Conservation (phyloP, 2,113 vertebrate species). For the Nanger granti region DNA sequence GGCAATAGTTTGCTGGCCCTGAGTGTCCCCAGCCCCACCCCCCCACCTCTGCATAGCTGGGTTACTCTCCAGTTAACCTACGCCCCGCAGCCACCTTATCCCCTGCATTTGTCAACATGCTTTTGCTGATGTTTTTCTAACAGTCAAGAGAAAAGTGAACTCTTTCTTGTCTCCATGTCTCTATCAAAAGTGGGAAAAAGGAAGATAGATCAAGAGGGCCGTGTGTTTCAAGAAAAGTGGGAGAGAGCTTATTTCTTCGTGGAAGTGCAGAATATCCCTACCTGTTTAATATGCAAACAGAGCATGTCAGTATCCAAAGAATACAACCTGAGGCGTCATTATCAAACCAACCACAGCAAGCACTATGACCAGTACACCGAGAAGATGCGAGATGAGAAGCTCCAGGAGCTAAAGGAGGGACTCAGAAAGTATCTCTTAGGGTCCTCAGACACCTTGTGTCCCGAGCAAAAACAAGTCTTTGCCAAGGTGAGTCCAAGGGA, state of each 20-base stretch:
- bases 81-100: accelerated
- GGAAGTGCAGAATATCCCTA: conserved; percentile 62
- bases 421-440: conserved; percentile 44
- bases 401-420: conserved; percentile 37
- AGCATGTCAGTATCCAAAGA: conserved; percentile 59
- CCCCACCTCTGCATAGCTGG: background rate
- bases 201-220: conserved; percentile 70
- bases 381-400: conserved; percentile 37
- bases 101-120: background rate
- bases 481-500: accelerated
- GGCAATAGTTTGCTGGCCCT: background rate
- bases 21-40: background rate
- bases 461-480: background rate
- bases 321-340: conserved; percentile 65
- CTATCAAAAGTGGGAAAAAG: conserved; percentile 60
- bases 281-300: conserved; percentile 61
- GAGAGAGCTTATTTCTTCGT: conserved; percentile 66
- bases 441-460: background rate
- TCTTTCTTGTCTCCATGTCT: background rate
- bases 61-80: background rate
- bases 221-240: conserved; percentile 69
- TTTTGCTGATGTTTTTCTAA: background rate
- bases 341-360: conserved; percentile 63
- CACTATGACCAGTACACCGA: conserved; percentile 54
- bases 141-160: background rate